Evolutionary conservation across 2,888 invertebrate genomes (phyloP).

Genomic region (Criorhina ranunculi): DNA sequence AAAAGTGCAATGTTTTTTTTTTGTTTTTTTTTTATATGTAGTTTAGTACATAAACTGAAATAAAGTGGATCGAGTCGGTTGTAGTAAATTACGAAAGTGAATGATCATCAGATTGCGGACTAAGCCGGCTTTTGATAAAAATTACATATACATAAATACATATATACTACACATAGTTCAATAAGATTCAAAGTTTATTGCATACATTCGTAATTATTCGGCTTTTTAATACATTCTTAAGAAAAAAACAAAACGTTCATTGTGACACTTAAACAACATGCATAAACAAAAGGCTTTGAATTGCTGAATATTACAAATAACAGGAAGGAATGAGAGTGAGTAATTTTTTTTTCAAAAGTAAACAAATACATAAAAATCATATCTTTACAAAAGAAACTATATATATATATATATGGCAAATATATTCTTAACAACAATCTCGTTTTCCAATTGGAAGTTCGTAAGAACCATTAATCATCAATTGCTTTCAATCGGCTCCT

Average conservation of each 20-base stretch:
- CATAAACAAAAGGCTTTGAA: not conserved
- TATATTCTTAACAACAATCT: not conserved
- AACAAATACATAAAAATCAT: too few relatives aligned
- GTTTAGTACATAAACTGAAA: slow-evolving; percentile 13
- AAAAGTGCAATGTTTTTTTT: slow-evolving; percentile 63
- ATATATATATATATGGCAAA: too few relatives aligned
- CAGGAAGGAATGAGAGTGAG: slow-evolving; percentile 18
- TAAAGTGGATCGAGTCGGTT: slow-evolving; percentile 21
- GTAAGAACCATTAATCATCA: not conserved
- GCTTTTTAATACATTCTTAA: slow-evolving; percentile 20
- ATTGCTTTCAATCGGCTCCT: not conserved
- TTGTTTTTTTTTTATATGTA: slow-evolving; percentile 28
- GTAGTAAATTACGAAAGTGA: slow-evolving; percentile 20
- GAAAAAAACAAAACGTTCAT: not conserved
- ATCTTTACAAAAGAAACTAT: too few relatives aligned
- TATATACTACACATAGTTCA: slow-evolving; percentile 22
- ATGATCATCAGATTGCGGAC: slow-evolving; percentile 22
- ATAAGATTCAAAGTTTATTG: slow-evolving; percentile 33
- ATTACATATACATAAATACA: slow-evolving; percentile 9
- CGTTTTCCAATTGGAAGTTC: too few relatives aligned
- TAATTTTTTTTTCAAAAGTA: not conserved
- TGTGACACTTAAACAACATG: slow-evolving; percentile 9
- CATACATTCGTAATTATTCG: slow-evolving; percentile 38
- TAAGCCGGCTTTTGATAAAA: slow-evolving; percentile 31
- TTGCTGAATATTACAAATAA: slow-evolving; percentile 26